Evolutionary conservation across 2,888 invertebrate genomes (phyloP).

Genomic region (Lordiphosa andalusiaca): DNA sequence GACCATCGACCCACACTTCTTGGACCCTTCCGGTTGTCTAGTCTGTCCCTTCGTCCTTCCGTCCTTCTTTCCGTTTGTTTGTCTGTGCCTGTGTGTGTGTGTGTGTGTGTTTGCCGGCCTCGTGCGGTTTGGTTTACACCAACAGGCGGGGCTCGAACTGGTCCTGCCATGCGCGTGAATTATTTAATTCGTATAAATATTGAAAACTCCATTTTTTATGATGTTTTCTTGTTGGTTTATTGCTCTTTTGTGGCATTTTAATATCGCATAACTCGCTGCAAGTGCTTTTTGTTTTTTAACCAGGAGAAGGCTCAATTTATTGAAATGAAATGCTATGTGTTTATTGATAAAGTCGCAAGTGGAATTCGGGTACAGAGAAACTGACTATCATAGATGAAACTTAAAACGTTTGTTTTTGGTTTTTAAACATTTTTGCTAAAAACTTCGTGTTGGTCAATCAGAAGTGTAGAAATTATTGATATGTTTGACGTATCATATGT

Average conservation of each 20-base stretch:
- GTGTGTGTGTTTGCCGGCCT: constrained; percentile 14
- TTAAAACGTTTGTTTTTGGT: too few species aligned
- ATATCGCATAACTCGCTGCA: constrained; percentile 48
- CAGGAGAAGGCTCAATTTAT: constrained; percentile 24
- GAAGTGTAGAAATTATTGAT: too few species aligned
- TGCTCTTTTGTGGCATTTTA: constrained; percentile 66
- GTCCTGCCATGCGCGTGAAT: constrained; percentile 52
- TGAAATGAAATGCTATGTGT: too few species aligned
- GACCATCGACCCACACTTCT: constrained; percentile 19
- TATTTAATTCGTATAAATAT: constrained; percentile 72
- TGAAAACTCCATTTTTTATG: constrained; percentile 71
- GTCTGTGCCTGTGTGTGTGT: background rate
- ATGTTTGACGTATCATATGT: too few species aligned
- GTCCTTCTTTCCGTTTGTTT: constrained; percentile 1
- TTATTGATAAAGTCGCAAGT: constrained; percentile 14
- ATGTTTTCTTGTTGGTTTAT: constrained; percentile 69
- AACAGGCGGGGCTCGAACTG: constrained; percentile 11
- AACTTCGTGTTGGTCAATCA: too few species aligned
- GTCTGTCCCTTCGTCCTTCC: constrained; percentile 10
- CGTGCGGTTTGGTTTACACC: constrained; percentile 36
- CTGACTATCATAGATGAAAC: too few species aligned
- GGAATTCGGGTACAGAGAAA: too few species aligned
- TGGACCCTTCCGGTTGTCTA: constrained; percentile 57
- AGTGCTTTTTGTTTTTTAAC: constrained; percentile 14
- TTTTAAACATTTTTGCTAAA: too few species aligned